phyloP scores from a whole-genome alignment of 2,113 vertebrate genomes.

The Siniperca knerii region DNA sequence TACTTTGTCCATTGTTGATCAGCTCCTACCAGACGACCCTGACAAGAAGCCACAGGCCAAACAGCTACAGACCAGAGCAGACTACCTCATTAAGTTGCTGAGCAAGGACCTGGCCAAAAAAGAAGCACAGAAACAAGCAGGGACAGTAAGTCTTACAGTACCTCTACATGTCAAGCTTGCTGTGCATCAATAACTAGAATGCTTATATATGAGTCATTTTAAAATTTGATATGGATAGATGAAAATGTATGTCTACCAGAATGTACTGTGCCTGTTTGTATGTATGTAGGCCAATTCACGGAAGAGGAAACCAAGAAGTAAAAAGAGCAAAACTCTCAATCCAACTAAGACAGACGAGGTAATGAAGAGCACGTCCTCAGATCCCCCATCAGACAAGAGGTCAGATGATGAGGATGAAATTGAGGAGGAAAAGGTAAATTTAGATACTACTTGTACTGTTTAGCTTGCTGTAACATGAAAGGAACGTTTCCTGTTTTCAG shows the following conservation, averaged over 20 bases:
- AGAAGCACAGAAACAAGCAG: constrained; percentile 93
- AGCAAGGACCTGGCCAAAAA: constrained; percentile 95
- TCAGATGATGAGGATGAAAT: constrained; percentile 92
- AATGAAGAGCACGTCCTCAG: constrained; percentile 93
- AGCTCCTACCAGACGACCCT: constrained; percentile 98
- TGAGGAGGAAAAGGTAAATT: constrained; percentile 80
- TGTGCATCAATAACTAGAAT: background rate
- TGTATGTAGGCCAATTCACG: constrained; percentile 90
- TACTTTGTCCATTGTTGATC: constrained; percentile 35
- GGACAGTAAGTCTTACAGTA: constrained; percentile 85
- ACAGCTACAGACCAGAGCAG: constrained; percentile 97
- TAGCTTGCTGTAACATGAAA: background rate
- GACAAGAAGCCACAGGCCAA: constrained; percentile 99
- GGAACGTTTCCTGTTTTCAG: background rate
- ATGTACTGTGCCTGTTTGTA: background rate
- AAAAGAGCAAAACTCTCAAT: constrained; percentile 92
- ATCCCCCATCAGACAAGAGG: constrained; percentile 90
- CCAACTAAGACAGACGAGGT: constrained; percentile 90
- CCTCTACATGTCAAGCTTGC: background rate
- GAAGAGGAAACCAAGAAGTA: constrained; percentile 91
- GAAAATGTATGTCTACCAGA: background rate
- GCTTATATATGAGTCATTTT: background rate
- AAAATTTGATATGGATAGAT: background rate
- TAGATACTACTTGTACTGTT: background rate
- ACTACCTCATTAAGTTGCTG: constrained; percentile 99